These are phyloP conservation scores for Hycleus cichorii DNA, from an alignment of 1,140 invertebrate genomes.

Conservation along the genomic window DNA sequence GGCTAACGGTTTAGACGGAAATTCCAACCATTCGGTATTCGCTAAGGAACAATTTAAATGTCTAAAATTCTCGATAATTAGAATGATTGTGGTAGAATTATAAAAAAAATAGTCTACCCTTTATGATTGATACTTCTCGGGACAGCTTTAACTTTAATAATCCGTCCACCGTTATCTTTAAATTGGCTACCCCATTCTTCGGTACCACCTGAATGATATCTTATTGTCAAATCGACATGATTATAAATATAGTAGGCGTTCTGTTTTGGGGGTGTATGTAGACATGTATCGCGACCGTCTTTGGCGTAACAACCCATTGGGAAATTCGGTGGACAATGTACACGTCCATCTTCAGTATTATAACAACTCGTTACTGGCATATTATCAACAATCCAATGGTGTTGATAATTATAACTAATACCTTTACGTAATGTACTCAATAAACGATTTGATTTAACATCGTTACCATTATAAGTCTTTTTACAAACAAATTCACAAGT, in stretches of 20 bases:
- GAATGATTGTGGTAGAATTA: too few species aligned
- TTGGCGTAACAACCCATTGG: conserved; percentile 90
- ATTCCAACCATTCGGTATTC: conserved; percentile 14
- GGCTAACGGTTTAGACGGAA: conserved; percentile 50
- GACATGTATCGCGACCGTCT: conserved; percentile 39
- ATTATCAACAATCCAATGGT: conserved; percentile 98
- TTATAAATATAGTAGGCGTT: conserved; percentile 85
- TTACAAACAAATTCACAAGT: conserved; percentile 65
- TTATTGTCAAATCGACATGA: conserved; percentile 89
- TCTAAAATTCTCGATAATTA: background rate
- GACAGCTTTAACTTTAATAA: conserved; percentile 70
- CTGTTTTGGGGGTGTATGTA: conserved; percentile 14
- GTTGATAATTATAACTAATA: conserved; percentile 95
- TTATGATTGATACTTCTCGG: conserved; percentile 37
- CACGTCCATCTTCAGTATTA: conserved; percentile 60
- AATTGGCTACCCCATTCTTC: conserved; percentile 80
- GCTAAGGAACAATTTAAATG: background rate
- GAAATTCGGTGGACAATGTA: conserved; percentile 91
- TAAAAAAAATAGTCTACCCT: conserved; percentile 17
- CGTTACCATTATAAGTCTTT: conserved; percentile 66
- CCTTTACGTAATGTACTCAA: conserved; percentile 81
- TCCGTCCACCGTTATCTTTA: conserved; percentile 75
- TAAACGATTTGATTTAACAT: conserved; percentile 57
- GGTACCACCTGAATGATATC: conserved; percentile 79
- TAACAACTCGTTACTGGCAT: conserved; percentile 98